phyloP scores from a whole-genome alignment of 2,113 vertebrate genomes.

The Sarotherodon lohbergeri region DNA sequence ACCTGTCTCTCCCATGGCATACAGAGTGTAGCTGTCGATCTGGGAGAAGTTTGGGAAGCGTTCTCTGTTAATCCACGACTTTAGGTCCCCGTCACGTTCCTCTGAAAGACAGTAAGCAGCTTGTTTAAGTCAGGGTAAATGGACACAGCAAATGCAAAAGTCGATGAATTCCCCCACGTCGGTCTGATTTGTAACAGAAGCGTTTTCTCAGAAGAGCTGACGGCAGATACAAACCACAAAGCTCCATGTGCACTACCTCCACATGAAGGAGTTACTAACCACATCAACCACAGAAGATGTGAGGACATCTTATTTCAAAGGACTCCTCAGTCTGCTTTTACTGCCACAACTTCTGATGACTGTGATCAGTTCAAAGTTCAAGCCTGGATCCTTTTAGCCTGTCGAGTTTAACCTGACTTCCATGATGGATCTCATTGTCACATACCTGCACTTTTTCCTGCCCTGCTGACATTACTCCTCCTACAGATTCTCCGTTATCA shows the following conservation, averaged over 20 bases:
- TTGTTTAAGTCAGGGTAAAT: not conserved
- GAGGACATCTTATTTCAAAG: not conserved
- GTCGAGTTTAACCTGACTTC: not conserved
- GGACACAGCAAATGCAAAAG: not conserved
- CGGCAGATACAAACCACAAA: not conserved
- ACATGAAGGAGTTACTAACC: not conserved
- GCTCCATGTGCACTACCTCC: not conserved
- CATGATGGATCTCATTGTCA: not conserved
- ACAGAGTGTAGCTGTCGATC: conserved; percentile 85
- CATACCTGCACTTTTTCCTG: not conserved
- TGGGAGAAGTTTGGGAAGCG: conserved; percentile 81
- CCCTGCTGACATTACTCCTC: not conserved
- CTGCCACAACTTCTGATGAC: not conserved
- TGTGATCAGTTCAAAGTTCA: not conserved
- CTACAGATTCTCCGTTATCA: not conserved
- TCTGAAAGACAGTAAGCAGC: conserved; percentile 57
- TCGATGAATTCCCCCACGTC: fast-evolving
- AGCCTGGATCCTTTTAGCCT: not conserved
- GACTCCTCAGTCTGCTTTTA: not conserved
- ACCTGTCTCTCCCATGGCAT: conserved; percentile 92
- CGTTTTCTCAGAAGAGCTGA: not conserved
- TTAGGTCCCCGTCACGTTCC: conserved; percentile 82
- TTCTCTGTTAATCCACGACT: conserved; percentile 85
- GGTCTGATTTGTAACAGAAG: not conserved
- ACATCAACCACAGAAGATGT: not conserved